Conservation (phyloP, 1,140 invertebrate species). For the Melanaphis sacchari region DNA sequence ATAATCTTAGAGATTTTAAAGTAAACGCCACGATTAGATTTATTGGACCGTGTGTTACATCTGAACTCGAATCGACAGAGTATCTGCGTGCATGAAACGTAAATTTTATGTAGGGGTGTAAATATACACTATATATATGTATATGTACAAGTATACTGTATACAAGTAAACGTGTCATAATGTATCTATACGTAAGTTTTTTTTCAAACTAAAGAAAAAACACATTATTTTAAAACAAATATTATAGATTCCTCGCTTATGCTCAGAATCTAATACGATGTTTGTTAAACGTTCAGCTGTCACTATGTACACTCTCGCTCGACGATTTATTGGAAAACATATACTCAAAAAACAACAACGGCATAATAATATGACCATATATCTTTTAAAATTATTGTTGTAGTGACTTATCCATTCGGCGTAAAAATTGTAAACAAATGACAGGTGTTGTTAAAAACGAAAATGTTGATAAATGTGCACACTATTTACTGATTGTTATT, state of each 20-base stretch:
- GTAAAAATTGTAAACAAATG: conserved; percentile 29
- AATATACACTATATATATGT: too few species aligned
- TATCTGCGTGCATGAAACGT: neutral
- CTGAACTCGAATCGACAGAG: neutral
- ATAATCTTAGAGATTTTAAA: neutral
- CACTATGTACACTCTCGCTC: neutral
- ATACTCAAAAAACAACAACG: neutral
- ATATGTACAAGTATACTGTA: too few species aligned
- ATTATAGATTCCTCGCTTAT: neutral
- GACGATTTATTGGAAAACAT: neutral
- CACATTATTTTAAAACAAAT: neutral
- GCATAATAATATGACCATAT: neutral
- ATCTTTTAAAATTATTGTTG: neutral
- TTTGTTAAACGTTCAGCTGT: conserved; percentile 2
- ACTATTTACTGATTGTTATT: neutral
- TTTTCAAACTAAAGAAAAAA: neutral
- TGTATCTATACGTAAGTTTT: neutral
- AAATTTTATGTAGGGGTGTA: neutral
- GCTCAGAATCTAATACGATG: neutral
- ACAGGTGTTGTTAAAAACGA: neutral
- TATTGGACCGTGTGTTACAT: neutral
- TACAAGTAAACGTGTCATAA: neutral
- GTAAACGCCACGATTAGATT: neutral
- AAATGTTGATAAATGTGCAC: neutral
- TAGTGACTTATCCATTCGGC: conserved; percentile 9